A percentile compares a stretch with the other conserved stretches of the same genome.
Conservation (phyloP, 2,888 invertebrate species). For the Brachypalpus laphriformis region DNA sequence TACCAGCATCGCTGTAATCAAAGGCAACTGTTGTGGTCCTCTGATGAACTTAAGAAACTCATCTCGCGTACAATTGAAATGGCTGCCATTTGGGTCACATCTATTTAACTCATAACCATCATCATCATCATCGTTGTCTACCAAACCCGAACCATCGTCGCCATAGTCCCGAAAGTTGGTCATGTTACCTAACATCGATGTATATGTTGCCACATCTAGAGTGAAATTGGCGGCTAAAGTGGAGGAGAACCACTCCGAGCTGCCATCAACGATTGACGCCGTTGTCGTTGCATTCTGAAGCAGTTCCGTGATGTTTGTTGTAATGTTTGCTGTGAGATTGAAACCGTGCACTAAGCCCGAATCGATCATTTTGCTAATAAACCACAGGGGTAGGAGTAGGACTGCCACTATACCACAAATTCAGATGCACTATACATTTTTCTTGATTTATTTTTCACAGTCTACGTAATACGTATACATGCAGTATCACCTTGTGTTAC, state of each 20-base stretch:
- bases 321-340: slow-evolving; percentile 32
- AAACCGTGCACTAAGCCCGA: slow-evolving; percentile 42
- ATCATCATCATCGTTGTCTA: slow-evolving; percentile 59
- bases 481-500: not conserved
- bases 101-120: slow-evolving; percentile 80
- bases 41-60: slow-evolving; percentile 85
- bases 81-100: slow-evolving; percentile 79
- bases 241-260: slow-evolving; percentile 29
- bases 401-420: not conserved
- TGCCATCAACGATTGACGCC: slow-evolving; percentile 26
- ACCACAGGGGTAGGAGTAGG: not conserved
- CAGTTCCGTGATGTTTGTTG: slow-evolving; percentile 19
- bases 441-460: not conserved
- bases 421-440: not conserved
- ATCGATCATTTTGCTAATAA: slow-evolving; percentile 52
- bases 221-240: slow-evolving; percentile 36
- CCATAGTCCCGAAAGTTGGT: slow-evolving; percentile 31
- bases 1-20: slow-evolving; percentile 84
- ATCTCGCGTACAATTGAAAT: slow-evolving; percentile 85
- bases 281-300: slow-evolving; percentile 58
- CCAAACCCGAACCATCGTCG: slow-evolving; percentile 14
- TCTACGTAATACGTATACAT: not conserved
- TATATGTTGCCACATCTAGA: slow-evolving; percentile 32
- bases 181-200: slow-evolving; percentile 49
- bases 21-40: slow-evolving; percentile 86